Base-by-base conservation (phyloP, 2,888 invertebrate species). In the Limnephilus auricula region DNA sequence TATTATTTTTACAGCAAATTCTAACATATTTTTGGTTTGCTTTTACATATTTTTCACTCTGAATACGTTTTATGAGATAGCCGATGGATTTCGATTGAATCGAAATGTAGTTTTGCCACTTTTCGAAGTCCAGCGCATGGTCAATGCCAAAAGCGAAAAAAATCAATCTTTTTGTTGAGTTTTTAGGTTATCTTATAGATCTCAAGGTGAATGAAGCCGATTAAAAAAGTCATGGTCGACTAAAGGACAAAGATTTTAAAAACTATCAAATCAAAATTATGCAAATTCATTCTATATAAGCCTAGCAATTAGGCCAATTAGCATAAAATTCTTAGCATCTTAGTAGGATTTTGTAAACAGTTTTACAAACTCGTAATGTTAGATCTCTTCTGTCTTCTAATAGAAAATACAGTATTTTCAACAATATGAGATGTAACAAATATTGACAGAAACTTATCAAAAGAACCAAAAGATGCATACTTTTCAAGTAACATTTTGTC, bases 11-110 rank as follows among this genome's bases (percentile, higher is more conserved):
- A 86, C 86, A 86, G 30, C 86, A 50, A 82, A 50, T 85, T 86
- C 86, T 86, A 86, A 86, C 15, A 86, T 86, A 86, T 86, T 86
- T 86, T 86, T 86, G 86, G 86, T 86, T 86, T 86, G 50, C 45
- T 65, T 50, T 86, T 45, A 45, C 50, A 86, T 32, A 86, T 65
- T 86, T 50, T 50, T 45, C 34, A 13, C 82, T 34, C 13, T 82
- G 25, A 82, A 82, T 82, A 34, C 5, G 18, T 82, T 34, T 82
- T 34, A 82, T 82, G 34, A 34, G 25, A 82, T 32, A 82, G 34
- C 34, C 25, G 15, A 65, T 65, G 65, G 65, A 65, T 65, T 65
- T 25, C 25, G 65, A 65, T 65, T 82, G 82, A 82, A 82, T 82
- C 18, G 34, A 18, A 82, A 34, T 82, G 18, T 80, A 80, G 30